These are phyloP conservation scores for Chondrilla cf. caribensis DNA, from an alignment of 37 sponge, comb jelly and placozoan species.

Conservation along the genomic window DNA sequence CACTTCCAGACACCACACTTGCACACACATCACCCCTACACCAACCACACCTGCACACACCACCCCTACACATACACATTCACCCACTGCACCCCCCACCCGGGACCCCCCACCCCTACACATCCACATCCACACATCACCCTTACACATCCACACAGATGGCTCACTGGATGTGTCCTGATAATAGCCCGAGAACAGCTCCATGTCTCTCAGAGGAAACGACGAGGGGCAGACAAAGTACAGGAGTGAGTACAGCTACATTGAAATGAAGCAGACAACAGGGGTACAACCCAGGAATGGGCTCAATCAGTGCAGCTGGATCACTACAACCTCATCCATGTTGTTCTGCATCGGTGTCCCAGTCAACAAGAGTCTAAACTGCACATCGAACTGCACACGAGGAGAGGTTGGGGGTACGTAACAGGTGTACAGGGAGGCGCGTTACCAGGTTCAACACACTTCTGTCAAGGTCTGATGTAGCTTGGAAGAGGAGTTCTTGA, in stretches of 20 bases:
- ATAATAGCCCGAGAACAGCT: conserved; percentile 32
- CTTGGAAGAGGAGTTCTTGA: conserved; percentile 69
- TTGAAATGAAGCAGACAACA: neutral
- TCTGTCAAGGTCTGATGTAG: conserved; percentile 31
- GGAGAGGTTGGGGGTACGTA: neutral
- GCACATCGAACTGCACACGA: conserved; percentile 20
- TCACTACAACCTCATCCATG: conserved; percentile 44
- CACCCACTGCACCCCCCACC: too few relatives aligned
- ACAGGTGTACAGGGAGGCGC: neutral
- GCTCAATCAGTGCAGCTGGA: neutral
- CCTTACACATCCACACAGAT: neutral
- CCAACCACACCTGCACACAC: too few relatives aligned
- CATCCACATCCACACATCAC: neutral
- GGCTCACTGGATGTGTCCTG: conserved; percentile 34
- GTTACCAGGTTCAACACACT: neutral
- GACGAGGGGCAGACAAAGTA: conserved; percentile 38
- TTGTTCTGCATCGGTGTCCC: conserved; percentile 88
- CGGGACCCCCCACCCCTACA: conserved; percentile 10
- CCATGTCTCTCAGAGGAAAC: conserved; percentile 40
- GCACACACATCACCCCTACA: too few relatives aligned
- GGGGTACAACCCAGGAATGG: neutral
- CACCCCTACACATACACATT: conserved; percentile 1
- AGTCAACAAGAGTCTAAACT: conserved; percentile 62
- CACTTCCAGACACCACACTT: too few relatives aligned
- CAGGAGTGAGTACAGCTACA: conserved; percentile 82